A percentile compares a stretch with the other conserved stretches of the same genome.
phyloP scores from a whole-genome alignment of 1,140 invertebrate species.

The Ceratitis capitata region DNA sequence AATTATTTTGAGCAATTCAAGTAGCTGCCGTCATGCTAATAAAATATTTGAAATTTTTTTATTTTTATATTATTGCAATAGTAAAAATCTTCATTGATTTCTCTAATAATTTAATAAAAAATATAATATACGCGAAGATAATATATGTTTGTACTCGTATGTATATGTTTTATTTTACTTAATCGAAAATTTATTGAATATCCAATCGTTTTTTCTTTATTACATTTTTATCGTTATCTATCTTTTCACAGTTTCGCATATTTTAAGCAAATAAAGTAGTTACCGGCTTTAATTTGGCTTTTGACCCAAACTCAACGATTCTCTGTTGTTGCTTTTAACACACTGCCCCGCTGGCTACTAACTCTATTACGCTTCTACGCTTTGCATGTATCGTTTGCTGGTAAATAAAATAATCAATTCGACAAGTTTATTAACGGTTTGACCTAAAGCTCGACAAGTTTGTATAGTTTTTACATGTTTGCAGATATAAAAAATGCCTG shows the following conservation, averaged over 20 bases:
- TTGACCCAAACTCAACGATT: neutral
- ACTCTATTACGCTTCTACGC: neutral
- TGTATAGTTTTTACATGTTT: neutral
- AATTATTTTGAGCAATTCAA: no score
- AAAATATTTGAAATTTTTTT: no score
- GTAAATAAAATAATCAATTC: neutral
- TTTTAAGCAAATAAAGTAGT: constrained; percentile 19
- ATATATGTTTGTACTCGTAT: no score
- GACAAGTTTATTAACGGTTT: constrained; percentile 16
- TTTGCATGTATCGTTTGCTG: neutral
- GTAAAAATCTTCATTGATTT: no score
- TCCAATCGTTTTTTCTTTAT: no score
- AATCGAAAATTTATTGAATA: no score
- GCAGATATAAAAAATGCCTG: neutral
- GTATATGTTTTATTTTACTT: no score
- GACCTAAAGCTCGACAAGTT: neutral
- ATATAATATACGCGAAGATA: no score
- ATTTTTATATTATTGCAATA: no score
- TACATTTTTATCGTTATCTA: no score
- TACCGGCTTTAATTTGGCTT: neutral
- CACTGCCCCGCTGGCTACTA: neutral
- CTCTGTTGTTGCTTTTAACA: neutral
- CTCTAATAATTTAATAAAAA: no score
- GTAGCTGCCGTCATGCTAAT: no score
- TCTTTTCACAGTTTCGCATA: neutral